These are phyloP conservation scores for Nesogale talazaci DNA, from an alignment of 2,113 vertebrate genomes.

Conservation along the genomic window DNA sequence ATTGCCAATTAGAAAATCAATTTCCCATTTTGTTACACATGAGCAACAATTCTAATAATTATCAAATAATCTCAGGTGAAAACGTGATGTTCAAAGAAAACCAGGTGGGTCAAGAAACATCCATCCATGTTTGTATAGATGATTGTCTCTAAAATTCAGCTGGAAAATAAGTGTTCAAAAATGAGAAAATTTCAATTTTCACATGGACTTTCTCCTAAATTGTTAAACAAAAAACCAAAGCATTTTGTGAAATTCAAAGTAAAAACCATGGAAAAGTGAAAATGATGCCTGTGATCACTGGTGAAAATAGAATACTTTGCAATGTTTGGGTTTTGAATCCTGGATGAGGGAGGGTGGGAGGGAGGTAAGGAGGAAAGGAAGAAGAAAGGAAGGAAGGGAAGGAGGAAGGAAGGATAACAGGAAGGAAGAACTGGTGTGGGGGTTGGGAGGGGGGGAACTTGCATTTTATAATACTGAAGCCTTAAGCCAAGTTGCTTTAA, in stretches of 20 bases:
- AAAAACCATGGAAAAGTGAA: neutral
- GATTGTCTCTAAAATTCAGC: neutral
- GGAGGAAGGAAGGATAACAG: too few relatives aligned
- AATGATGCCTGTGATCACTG: neutral
- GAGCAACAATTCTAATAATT: neutral
- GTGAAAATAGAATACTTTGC: neutral
- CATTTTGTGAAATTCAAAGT: neutral
- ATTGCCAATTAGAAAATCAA: neutral
- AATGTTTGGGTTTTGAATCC: neutral
- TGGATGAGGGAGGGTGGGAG: neutral
- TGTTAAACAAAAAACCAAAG: neutral
- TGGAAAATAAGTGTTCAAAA: neutral
- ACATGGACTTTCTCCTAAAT: neutral
- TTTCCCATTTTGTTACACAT: neutral
- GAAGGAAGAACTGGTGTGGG: too few relatives aligned
- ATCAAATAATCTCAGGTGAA: slow-evolving; percentile 23
- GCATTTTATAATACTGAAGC: neutral
- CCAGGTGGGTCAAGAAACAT: neutral
- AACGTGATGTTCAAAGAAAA: neutral
- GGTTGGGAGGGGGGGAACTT: too few relatives aligned
- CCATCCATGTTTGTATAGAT: neutral
- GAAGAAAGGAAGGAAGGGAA: too few relatives aligned
- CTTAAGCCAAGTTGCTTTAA: neutral
- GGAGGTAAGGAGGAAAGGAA: too few relatives aligned
- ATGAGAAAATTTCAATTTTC: neutral